phyloP scores from a whole-genome alignment of 2,113 vertebrate genomes.

The Erpornis zantholeuca region DNA sequence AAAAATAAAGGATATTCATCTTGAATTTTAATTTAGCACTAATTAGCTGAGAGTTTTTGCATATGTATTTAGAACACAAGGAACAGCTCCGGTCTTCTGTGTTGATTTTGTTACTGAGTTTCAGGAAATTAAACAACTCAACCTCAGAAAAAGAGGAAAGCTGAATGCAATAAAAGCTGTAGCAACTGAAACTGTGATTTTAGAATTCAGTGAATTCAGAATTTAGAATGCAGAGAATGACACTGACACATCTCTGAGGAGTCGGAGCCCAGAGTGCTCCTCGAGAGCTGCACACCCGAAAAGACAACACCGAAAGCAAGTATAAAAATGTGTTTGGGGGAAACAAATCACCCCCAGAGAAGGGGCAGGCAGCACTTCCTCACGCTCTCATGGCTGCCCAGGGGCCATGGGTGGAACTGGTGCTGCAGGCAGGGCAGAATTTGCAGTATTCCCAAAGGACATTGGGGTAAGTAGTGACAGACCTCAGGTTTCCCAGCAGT shows the following conservation, averaged over 20 bases:
- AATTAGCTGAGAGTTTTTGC: neutral
- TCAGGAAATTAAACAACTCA: neutral
- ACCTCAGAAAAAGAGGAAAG: neutral
- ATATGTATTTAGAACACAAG: neutral
- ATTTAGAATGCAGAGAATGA: neutral
- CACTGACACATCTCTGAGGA: neutral
- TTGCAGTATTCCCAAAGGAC: neutral
- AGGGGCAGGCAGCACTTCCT: neutral
- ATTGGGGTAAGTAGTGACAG: neutral
- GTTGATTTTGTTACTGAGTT: neutral
- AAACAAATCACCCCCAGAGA: neutral
- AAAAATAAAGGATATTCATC: neutral
- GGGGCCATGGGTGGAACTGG: neutral
- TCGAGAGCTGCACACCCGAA: neutral
- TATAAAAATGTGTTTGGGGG: neutral
- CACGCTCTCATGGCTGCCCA: neutral
- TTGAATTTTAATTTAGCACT: slow-evolving; percentile 10
- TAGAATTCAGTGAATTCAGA: neutral
- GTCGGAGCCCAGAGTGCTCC: neutral
- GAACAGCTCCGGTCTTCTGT: neutral
- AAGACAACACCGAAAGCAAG: neutral
- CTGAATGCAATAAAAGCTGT: neutral
- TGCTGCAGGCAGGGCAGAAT: neutral
- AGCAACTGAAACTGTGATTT: neutral
- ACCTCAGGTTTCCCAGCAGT: neutral